Percentiles rank a stretch among this genome's conserved stretches.
Conservation (phyloP, 2,113 vertebrate genomes). For the Muntiacus muntjak region DNA sequence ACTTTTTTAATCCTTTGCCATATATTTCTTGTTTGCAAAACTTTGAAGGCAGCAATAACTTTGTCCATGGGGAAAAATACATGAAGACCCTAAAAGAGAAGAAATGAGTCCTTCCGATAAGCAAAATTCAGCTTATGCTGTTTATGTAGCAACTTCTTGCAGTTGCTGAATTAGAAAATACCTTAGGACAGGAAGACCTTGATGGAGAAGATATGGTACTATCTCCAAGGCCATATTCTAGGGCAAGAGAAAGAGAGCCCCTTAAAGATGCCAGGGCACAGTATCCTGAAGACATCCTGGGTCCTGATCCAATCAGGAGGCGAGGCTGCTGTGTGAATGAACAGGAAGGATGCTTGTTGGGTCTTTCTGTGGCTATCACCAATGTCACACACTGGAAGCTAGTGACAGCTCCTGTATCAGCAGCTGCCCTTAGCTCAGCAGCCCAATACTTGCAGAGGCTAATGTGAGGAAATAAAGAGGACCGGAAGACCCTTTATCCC, state of each 20-base stretch:
- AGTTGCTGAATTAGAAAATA: background rate
- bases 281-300: background rate
- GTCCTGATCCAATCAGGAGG: background rate
- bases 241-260: background rate
- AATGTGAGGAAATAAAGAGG: background rate
- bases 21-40: slow-evolving; percentile 45
- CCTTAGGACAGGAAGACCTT: background rate
- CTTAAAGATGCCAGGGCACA: background rate
- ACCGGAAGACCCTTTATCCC: background rate
- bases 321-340: background rate
- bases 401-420: background rate
- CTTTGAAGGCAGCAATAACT: slow-evolving; percentile 40
- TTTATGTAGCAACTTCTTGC: background rate
- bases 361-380: background rate
- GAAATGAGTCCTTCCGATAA: background rate
- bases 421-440: background rate
- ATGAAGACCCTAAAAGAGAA: background rate
- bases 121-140: background rate
- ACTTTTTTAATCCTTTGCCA: slow-evolving; percentile 5
- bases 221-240: background rate
- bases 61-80: background rate
- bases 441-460: too few relatives aligned
- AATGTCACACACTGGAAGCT: background rate
- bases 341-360: background rate
- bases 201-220: background rate